phyloP scores from a whole-genome alignment of 2,113 vertebrate genomes.

The Atrichornis clamosus region DNA sequence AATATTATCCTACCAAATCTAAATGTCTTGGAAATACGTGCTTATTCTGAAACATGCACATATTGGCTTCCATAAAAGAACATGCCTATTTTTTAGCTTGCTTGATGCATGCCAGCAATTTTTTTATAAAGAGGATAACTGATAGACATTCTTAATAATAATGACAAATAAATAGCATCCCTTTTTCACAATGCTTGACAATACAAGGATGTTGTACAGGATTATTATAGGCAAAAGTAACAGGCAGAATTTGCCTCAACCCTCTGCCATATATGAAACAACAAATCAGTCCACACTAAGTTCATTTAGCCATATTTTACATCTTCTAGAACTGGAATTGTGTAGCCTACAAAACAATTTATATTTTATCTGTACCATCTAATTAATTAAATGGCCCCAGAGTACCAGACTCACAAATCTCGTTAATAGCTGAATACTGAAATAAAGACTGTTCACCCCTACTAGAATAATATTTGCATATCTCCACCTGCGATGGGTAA shows the following conservation, averaged over 20 bases:
- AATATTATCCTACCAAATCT: conserved; percentile 26
- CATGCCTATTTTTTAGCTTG: background rate
- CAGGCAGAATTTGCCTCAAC: conserved; percentile 25
- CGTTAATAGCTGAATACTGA: conserved; percentile 83
- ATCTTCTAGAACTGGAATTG: conserved; percentile 70
- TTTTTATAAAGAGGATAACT: conserved; percentile 2
- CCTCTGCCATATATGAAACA: conserved; percentile 5
- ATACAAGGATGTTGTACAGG: background rate
- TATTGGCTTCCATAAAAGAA: conserved; percentile 2
- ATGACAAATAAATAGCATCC: conserved; percentile 31
- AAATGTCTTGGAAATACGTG: background rate
- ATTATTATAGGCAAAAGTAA: conserved; percentile 41
- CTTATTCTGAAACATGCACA: background rate
- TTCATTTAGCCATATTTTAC: conserved; percentile 70
- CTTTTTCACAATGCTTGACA: conserved; percentile 29
- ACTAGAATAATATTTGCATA: conserved; percentile 86
- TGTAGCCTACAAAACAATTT: conserved; percentile 78
- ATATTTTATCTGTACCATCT: conserved; percentile 85
- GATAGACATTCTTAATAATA: conserved; percentile 30
- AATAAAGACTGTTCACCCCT: conserved; percentile 82
- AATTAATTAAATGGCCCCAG: conserved; percentile 85
- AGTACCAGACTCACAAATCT: conserved; percentile 85
- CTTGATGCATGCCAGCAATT: background rate
- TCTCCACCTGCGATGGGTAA: conserved; percentile 88
- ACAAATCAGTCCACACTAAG: conserved; percentile 56